A percentile compares a stretch with the other conserved stretches of the same genome.
These are phyloP conservation scores for Microtus ochrogaster DNA, from an alignment of 2,113 vertebrate genomes.

Conservation along the genomic window DNA sequence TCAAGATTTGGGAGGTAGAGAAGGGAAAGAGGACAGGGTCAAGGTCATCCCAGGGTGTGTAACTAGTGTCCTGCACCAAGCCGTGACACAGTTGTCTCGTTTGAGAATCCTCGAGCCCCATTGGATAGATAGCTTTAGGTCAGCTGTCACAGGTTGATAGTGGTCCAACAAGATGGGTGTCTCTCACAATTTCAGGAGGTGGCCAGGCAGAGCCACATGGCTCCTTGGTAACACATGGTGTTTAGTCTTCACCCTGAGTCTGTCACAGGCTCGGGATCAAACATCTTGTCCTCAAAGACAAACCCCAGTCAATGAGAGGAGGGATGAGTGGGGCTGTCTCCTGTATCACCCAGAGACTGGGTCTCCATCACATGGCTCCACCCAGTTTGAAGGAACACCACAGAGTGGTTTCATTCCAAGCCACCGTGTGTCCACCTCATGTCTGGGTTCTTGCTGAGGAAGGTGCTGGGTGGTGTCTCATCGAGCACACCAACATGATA, in stretches of 20 bases:
- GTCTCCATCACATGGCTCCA: fast-evolving
- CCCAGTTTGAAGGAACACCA: not conserved
- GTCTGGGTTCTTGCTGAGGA: not conserved
- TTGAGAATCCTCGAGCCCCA: fast-evolving
- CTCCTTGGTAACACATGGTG: too few species aligned
- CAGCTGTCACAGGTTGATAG: not conserved
- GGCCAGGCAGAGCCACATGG: not conserved
- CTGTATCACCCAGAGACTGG: fast-evolving
- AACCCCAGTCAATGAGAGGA: not conserved
- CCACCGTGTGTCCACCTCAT: not conserved
- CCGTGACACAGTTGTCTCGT: fast-evolving
- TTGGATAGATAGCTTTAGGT: not conserved
- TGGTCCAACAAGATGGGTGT: not conserved
- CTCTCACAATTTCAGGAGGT: not conserved
- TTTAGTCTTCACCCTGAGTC: fast-evolving
- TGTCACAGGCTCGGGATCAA: not conserved
- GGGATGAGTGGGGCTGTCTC: not conserved
- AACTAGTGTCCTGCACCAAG: fast-evolving
- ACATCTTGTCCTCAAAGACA: not conserved
- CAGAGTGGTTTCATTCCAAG: not conserved
- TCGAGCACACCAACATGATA: not conserved
- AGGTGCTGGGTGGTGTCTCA: not conserved
- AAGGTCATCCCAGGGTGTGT: not conserved
- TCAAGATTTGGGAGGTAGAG: not conserved
- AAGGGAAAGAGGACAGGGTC: fast-evolving